Base-by-base conservation (phyloP, 2,113 vertebrate species). In the Echinops telfairi region DNA sequence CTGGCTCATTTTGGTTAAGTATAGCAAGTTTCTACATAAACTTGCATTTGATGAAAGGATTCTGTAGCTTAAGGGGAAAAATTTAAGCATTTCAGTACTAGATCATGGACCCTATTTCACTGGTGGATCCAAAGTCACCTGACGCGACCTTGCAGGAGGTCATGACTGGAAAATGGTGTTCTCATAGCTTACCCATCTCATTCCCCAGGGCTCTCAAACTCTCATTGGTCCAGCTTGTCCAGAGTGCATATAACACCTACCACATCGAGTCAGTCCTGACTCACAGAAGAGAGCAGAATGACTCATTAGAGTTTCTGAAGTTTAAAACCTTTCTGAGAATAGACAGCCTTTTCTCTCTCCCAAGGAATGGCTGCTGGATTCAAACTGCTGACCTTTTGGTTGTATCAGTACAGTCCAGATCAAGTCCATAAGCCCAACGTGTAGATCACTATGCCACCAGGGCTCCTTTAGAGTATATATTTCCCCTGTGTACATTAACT, bases 31-130 rank as follows among this genome's bases (percentile, higher is more conserved):
- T 58, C 22, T 68, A 82, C 19, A 17, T 86, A 16, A 33, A 6
- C 29, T 88, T 85, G 84, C 36, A 84, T 66, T 81, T 82, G 76
- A 11, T 91, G 53, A 77, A 86, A 91, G 47, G 22, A 64, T 86
- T 80, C 91, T 91, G 58, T 27, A 76, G 16, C 43, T 68, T 80
- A 70, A 70, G 68, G 22, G 22, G 22, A 22, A 22, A 16, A 62
- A 62, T 1, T 85, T n/a, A 27, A 90, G 58, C 11, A 87, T 22
- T 22, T 40, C 1, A 76, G 58, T 19, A 38, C 68, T 25, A 2
- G 22, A 10, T 88, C 81, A 77, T 38, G 17, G 68, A 81, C 9
- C 9, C 11, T 31, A 22, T 88, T 62, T 91, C 47, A 76, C 43
- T 16, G 27, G 19, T 36, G 16, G 75, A 8, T 71, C 43, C 80